Percentiles rank a stretch among this genome's conserved stretches.
These are phyloP conservation scores for Plagodis pulveraria DNA, from an alignment of 2,888 invertebrate genomes.

Conservation along the genomic window DNA sequence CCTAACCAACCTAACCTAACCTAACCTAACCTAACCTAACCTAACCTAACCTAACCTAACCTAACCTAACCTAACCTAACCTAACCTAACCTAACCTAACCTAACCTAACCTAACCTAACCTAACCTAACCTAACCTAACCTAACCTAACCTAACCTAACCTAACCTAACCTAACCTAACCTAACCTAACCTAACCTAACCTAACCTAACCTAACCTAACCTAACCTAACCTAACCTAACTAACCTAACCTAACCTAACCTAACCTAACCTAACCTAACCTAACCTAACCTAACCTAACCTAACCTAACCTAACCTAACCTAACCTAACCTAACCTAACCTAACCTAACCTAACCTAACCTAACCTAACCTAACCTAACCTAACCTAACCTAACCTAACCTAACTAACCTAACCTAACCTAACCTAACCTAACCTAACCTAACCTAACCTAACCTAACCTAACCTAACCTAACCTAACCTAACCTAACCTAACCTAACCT, in stretches of 20 bases:
- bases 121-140: slow-evolving; percentile 35
- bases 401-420: slow-evolving; percentile 29
- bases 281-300: slow-evolving; percentile 26
- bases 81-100: slow-evolving; percentile 36
- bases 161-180: slow-evolving; percentile 37
- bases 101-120: slow-evolving; percentile 39
- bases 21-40: slow-evolving; percentile 26
- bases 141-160: slow-evolving; percentile 37
- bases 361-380: slow-evolving; percentile 28
- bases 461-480: slow-evolving; percentile 17
- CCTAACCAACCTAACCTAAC: slow-evolving; percentile 23
- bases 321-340: slow-evolving; percentile 35
- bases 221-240: slow-evolving; percentile 24
- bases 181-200: slow-evolving; percentile 38
- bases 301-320: slow-evolving; percentile 26
- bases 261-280: slow-evolving; percentile 24
- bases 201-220: slow-evolving; percentile 31
- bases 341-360: slow-evolving; percentile 32
- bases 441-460: slow-evolving; percentile 20
- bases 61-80: slow-evolving; percentile 34
- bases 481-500: slow-evolving; percentile 19
- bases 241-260: slow-evolving; percentile 25
- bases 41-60: slow-evolving; percentile 27
- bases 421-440: slow-evolving; percentile 25
- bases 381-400: slow-evolving; percentile 27